phyloP scores from a whole-genome alignment of 2,113 vertebrate species.

The Oryzias celebensis region DNA sequence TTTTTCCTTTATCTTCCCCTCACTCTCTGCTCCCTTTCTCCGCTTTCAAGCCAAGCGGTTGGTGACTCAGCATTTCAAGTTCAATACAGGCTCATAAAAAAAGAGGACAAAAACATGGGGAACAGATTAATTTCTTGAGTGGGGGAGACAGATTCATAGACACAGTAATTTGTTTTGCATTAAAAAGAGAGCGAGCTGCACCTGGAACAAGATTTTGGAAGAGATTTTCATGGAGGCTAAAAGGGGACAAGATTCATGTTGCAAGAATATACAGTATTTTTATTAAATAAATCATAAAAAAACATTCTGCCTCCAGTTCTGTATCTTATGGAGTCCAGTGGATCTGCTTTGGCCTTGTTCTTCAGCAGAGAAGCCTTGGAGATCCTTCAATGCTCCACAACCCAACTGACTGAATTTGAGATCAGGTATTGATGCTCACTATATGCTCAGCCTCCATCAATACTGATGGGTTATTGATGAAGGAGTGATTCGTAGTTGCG shows the following conservation, averaged over 20 bases:
- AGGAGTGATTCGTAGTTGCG: conserved; percentile 52
- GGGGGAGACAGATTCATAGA: conserved; percentile 49
- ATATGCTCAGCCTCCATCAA: conserved; percentile 58
- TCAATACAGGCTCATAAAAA: conserved; percentile 61
- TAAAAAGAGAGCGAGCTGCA: conserved; percentile 40
- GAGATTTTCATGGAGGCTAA: conserved; percentile 26
- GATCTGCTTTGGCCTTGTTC: conserved; percentile 31
- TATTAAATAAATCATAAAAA: background rate
- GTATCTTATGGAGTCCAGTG: background rate
- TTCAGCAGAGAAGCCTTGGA: conserved; percentile 35
- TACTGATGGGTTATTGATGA: conserved; percentile 77
- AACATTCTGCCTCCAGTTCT: background rate
- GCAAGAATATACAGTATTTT: conserved; percentile 1
- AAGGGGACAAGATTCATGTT: background rate
- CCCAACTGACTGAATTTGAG: conserved; percentile 59
- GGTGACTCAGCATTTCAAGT: conserved; percentile 69
- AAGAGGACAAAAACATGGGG: conserved; percentile 26
- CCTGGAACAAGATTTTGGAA: conserved; percentile 36
- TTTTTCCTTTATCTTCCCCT: conserved; percentile 68
- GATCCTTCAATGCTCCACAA: conserved; percentile 23
- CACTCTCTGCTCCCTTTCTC: conserved; percentile 53
- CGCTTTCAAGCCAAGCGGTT: conserved; percentile 62
- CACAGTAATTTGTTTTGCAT: conserved; percentile 52
- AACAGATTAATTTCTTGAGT: conserved; percentile 66
- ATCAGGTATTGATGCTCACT: conserved; percentile 62